phyloP scores from a whole-genome alignment of 2,888 invertebrate species.

The Caenorhabditis sp. region DNA sequence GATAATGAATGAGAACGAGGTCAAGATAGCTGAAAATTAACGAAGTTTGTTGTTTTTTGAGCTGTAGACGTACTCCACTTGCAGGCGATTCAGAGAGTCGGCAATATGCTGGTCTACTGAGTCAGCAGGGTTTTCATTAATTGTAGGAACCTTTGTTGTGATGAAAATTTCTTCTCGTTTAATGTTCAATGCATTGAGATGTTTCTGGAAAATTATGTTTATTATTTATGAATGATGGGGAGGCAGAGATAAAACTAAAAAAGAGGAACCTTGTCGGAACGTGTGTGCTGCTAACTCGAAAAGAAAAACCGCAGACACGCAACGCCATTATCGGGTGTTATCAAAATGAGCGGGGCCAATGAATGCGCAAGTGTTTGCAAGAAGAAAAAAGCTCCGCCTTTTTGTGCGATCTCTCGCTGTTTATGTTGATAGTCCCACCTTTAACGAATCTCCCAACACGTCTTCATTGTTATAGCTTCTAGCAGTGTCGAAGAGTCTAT shows the following conservation, averaged over 20 bases:
- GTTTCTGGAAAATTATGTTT: constrained; percentile 69
- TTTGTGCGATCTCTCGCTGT: no score
- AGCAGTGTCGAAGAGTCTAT: constrained; percentile 78
- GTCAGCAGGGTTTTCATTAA: constrained; percentile 24
- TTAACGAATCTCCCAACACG: constrained; percentile 77
- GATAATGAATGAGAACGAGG: constrained; percentile 45
- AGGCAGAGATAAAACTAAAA: no score
- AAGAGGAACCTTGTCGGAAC: no score
- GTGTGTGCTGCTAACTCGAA: no score
- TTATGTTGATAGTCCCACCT: constrained; percentile 52
- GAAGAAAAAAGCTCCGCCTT: no score
- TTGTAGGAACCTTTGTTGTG: constrained; percentile 79
- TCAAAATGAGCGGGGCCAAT: no score
- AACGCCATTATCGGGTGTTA: no score
- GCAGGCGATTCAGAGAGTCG: constrained; percentile 41
- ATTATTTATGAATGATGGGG: no score
- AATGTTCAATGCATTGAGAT: constrained; percentile 79
- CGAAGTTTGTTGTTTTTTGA: no score
- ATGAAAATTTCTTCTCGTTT: constrained; percentile 81
- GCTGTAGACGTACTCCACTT: constrained; percentile 19
- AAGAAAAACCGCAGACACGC: no score
- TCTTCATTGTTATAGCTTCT: constrained; percentile 81
- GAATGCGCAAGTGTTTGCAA: no score
- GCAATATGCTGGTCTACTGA: constrained; percentile 20
- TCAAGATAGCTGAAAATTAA: constrained; percentile 37